phyloP scores from a whole-genome alignment of 1,140 invertebrate species.

The Hylaeus volcanicus region DNA sequence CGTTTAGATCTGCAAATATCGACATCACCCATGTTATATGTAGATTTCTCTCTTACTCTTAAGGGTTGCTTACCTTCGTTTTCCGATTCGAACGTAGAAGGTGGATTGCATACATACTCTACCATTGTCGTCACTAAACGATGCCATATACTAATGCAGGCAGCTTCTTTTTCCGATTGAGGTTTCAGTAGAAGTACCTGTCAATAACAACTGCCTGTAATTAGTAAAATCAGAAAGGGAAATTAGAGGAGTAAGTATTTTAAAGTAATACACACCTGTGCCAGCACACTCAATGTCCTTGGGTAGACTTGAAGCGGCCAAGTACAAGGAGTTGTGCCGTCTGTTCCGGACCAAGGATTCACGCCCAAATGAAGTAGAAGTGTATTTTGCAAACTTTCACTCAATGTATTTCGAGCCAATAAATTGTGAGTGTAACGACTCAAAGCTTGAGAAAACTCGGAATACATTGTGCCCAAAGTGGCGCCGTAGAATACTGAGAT shows the following conservation, averaged over 20 bases:
- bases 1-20: conserved; percentile 89
- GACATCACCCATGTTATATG: neutral
- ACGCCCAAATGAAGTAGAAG: conserved; percentile 89
- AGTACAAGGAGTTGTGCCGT: conserved; percentile 79
- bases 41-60: too few species aligned
- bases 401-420: conserved; percentile 86
- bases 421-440: conserved; percentile 93
- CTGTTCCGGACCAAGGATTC: conserved; percentile 85
- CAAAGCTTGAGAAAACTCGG: conserved; percentile 88
- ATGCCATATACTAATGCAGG: conserved; percentile 94
- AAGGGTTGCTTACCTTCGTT: conserved; percentile 83
- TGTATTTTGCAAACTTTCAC: conserved; percentile 86
- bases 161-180: conserved; percentile 92
- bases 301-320: conserved; percentile 94
- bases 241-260: neutral
- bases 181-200: conserved; percentile 89
- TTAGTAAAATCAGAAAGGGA: neutral
- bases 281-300: conserved; percentile 90
- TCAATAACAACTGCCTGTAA: conserved; percentile 1
- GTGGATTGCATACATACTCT: conserved; percentile 87
- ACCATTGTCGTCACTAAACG: conserved; percentile 92
- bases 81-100: conserved; percentile 81
- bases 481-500: conserved; percentile 88
- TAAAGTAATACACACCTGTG: conserved; percentile 81
- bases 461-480: conserved; percentile 86